phyloP scores from a whole-genome alignment of 2,797 vertebrate genomes.

The Bradypodion pumilum region DNA sequence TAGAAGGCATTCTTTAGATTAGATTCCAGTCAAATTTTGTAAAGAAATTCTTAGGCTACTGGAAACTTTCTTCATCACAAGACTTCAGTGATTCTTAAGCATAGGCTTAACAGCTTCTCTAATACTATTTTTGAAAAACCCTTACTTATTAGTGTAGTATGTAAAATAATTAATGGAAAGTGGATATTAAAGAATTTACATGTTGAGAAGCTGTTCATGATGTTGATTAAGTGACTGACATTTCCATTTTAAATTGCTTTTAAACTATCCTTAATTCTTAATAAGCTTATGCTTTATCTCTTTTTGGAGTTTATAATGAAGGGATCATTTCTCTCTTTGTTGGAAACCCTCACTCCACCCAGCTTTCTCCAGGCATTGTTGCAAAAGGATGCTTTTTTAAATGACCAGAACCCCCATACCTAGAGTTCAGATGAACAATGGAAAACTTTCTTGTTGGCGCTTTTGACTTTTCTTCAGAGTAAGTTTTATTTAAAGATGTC shows the following conservation, averaged over 20 bases:
- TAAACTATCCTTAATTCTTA: not conserved
- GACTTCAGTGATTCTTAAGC: not conserved
- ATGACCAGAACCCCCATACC: not conserved
- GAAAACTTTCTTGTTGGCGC: not conserved
- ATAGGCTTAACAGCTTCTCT: not conserved
- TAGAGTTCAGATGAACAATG: not conserved
- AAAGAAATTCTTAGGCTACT: not conserved
- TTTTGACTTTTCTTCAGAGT: not conserved
- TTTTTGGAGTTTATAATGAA: not conserved
- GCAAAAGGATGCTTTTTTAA: not conserved
- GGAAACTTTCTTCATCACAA: too few species aligned
- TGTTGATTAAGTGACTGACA: not conserved
- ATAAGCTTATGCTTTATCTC: not conserved
- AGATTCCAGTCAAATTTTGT: not conserved
- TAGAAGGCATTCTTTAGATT: not conserved
- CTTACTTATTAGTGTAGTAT: not conserved
- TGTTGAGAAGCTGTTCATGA: constrained; percentile 3
- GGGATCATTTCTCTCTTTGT: not conserved
- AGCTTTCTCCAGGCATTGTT: not conserved
- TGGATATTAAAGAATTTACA: not conserved
- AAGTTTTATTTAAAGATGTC: not conserved
- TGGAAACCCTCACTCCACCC: not conserved
- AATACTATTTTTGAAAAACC: not conserved
- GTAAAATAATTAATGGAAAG: not conserved
- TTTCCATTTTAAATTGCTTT: not conserved